A percentile compares a stretch with the other conserved stretches of the same genome.
Evolutionary conservation across 2,797 vertebrate species (phyloP).

Genomic region (Antrozous pallidus): DNA sequence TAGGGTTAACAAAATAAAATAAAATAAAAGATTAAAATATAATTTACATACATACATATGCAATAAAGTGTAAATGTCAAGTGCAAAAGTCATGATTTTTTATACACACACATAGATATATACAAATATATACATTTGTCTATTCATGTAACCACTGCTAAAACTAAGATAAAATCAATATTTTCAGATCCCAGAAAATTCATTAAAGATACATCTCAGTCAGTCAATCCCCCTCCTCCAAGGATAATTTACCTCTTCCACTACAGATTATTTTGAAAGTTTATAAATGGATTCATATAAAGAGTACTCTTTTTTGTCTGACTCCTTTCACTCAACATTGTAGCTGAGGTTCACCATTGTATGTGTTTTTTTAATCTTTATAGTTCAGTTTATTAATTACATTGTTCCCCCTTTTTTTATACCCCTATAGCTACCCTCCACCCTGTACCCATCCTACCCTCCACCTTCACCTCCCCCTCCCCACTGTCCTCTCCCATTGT

Average conservation of each 20-base stretch:
- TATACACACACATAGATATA: background rate
- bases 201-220: background rate
- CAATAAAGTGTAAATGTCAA: background rate
- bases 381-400: no score
- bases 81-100: background rate
- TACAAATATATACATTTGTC: background rate
- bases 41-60: background rate
- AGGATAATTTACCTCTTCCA: background rate
- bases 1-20: no score
- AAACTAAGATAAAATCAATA: slow-evolving; percentile 21
- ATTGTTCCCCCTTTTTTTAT: no score
- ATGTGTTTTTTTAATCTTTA: no score
- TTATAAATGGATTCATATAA: background rate
- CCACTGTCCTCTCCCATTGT: no score
- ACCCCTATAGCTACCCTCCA: no score
- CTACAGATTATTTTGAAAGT: background rate
- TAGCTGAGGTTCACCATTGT: background rate
- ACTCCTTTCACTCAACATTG: background rate
- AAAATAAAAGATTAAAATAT: background rate
- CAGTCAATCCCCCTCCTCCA: background rate
- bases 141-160: background rate
- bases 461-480: no score
- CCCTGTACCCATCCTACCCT: no score
- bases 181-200: background rate
- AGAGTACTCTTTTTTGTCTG: background rate